phyloP scores from a whole-genome alignment of 1,140 invertebrate genomes.

The Cyclargus thomasi region DNA sequence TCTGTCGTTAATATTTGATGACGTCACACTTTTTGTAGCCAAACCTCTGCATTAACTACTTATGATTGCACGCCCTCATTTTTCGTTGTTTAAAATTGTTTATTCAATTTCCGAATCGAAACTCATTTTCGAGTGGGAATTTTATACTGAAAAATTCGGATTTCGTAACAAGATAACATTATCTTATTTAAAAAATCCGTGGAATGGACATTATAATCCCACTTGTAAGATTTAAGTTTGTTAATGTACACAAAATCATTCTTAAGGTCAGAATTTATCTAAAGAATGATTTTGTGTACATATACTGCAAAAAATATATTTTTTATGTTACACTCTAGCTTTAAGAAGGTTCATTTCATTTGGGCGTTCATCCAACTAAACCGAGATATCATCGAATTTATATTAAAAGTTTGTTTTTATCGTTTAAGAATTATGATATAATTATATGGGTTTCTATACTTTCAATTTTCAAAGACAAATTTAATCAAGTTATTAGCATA shows the following conservation, averaged over 20 bases:
- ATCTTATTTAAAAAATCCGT: too few species aligned
- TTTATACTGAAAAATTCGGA: neutral
- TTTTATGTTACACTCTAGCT: neutral
- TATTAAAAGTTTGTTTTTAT: neutral
- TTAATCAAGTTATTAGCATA: too few species aligned
- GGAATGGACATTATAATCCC: too few species aligned
- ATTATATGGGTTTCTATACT: too few species aligned
- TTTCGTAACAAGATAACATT: too few species aligned
- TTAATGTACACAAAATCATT: too few species aligned
- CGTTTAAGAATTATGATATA: neutral
- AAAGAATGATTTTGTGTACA: too few species aligned
- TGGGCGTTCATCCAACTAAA: neutral
- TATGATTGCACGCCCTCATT: constrained; percentile 1
- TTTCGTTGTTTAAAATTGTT: constrained; percentile 7
- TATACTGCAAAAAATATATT: neutral
- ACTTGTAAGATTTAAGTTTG: too few species aligned
- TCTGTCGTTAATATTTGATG: constrained; percentile 27
- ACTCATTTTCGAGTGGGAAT: neutral
- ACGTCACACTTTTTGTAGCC: neutral
- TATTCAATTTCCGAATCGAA: neutral
- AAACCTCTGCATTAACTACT: constrained; percentile 9
- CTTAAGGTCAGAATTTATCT: too few species aligned
- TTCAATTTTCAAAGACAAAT: too few species aligned
- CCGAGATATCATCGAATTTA: too few species aligned
- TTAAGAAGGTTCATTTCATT: neutral